These are phyloP conservation scores for Odontocerum albicorne DNA, from an alignment of 2,888 invertebrate species.

Conservation along the genomic window DNA sequence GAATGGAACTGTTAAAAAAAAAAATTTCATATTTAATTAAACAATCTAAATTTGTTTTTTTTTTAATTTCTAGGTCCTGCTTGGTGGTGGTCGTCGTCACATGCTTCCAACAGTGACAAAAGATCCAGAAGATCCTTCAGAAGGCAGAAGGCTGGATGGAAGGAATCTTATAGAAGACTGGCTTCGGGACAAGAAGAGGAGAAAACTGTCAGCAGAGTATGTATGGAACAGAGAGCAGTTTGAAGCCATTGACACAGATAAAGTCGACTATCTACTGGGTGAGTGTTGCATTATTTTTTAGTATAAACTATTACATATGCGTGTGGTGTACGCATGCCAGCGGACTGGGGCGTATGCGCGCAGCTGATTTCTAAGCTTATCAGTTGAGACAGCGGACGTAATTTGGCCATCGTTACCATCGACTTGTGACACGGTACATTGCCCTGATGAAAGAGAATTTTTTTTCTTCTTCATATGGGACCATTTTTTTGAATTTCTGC, in stretches of 20 bases:
- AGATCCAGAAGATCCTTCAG: slow-evolving; percentile 70
- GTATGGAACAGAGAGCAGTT: slow-evolving; percentile 75
- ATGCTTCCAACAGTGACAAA: slow-evolving; percentile 72
- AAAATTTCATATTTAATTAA: neutral
- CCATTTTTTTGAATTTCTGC: no score
- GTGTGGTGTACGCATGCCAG: no score
- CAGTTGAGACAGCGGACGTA: no score
- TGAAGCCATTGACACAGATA: slow-evolving; percentile 66
- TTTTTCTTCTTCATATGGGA: no score
- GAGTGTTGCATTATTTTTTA: no score
- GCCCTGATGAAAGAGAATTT: no score
- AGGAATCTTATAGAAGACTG: slow-evolving; percentile 80
- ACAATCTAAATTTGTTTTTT: neutral
- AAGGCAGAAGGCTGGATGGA: slow-evolving; percentile 73
- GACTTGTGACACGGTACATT: no score
- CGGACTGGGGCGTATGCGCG: no score
- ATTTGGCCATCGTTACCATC: no score
- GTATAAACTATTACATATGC: no score
- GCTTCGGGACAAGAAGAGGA: slow-evolving; percentile 72
- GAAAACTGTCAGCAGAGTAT: slow-evolving; percentile 68
- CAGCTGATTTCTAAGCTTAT: no score
- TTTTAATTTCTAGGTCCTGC: slow-evolving; percentile 63
- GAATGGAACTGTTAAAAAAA: no score
- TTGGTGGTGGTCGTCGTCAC: slow-evolving; percentile 77
- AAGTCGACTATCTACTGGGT: slow-evolving; percentile 76